These are phyloP conservation scores for Diabrotica balteata DNA, from an alignment of 2,888 invertebrate genomes.

Conservation along the genomic window DNA sequence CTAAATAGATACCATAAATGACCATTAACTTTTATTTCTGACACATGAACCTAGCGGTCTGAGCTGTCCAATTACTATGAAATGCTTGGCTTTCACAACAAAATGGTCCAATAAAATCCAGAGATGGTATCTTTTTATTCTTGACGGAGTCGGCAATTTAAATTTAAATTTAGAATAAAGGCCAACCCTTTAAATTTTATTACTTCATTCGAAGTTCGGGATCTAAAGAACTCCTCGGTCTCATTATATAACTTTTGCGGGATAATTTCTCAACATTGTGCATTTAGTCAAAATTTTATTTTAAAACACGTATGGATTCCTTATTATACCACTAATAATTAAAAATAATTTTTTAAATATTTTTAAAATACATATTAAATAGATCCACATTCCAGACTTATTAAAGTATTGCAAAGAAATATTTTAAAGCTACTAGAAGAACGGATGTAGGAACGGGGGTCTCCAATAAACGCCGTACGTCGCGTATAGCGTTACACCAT, in stretches of 20 bases:
- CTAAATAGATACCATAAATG: constrained; percentile 34
- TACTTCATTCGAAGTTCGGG: constrained; percentile 15
- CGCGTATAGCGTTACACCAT: no score
- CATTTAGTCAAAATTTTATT: not conserved
- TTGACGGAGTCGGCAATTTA: constrained; percentile 29
- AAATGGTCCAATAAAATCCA: constrained; percentile 32
- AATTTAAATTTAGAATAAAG: constrained; percentile 26
- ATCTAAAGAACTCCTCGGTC: not conserved
- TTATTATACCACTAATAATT: not conserved
- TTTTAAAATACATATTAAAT: no score
- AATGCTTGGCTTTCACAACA: constrained; percentile 23
- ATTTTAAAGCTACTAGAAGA: no score
- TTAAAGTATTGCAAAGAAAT: no score
- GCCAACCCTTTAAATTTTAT: constrained; percentile 22
- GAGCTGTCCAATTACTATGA: constrained; percentile 34
- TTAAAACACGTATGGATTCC: not conserved
- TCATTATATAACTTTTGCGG: no score
- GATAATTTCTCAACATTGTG: no score
- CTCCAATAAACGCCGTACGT: no score
- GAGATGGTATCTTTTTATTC: constrained; percentile 29
- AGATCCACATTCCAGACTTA: no score
- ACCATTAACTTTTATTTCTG: constrained; percentile 32
- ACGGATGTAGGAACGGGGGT: no score
- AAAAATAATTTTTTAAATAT: no score
- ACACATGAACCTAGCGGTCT: constrained; percentile 23